Percentiles rank a stretch among this genome's conserved stretches.
Conservation (phyloP, 2,797 vertebrate species). For the Coracias cyanogaster region DNA sequence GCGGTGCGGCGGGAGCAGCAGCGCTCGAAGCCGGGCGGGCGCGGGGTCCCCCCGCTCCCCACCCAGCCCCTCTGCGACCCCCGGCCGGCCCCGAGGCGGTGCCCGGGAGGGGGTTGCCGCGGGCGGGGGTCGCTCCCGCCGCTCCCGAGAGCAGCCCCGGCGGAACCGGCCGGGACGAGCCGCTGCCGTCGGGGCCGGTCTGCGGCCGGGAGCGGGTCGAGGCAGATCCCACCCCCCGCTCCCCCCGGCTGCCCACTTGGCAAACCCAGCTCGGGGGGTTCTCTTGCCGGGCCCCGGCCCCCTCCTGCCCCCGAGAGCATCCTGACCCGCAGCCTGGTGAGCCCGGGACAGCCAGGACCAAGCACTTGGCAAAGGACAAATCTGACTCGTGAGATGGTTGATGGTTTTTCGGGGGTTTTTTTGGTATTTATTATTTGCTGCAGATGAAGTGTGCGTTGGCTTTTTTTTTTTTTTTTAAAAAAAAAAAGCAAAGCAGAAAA, state of each 20-base stretch:
- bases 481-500: neutral
- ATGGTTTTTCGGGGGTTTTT: neutral
- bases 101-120: neutral
- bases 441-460: neutral
- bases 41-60: neutral
- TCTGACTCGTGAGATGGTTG: neutral
- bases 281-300: rapidly evolving
- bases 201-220: neutral
- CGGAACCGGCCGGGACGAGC: neutral
- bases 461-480: neutral
- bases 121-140: neutral
- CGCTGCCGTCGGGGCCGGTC: neutral
- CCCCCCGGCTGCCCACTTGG: neutral
- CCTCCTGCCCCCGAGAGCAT: neutral
- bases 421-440: neutral
- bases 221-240: neutral
- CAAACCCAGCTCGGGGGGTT: neutral
- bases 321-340: neutral
- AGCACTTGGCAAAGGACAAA: neutral
- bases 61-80: neutral
- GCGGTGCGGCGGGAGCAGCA: neutral
- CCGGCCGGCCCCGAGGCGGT: neutral
- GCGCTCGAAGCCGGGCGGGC: neutral
- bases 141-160: neutral
- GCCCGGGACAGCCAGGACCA: neutral